A percentile compares a stretch with the other conserved stretches of the same genome.
Conservation (phyloP, 2,113 vertebrate genomes). For the chimpanzee (Pan troglodytes) region DNA sequence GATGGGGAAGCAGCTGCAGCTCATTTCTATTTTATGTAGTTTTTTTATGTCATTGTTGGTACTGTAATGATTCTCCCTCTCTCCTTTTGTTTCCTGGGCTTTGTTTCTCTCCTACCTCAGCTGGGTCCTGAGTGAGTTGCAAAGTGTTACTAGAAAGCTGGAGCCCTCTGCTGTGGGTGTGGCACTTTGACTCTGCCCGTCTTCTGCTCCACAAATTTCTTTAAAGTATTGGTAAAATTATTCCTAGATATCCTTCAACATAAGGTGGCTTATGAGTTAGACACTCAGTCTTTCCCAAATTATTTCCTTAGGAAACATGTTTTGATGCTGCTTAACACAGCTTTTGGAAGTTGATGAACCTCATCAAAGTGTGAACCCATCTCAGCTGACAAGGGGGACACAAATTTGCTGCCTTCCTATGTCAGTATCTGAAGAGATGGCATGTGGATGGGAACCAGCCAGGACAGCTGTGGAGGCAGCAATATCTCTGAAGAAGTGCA, state of each 20-base stretch:
- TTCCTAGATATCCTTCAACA: background rate
- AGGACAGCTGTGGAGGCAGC: rapidly evolving
- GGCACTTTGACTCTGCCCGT: rapidly evolving
- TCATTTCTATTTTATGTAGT: background rate
- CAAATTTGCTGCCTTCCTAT: background rate
- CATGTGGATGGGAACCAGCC: too few species aligned
- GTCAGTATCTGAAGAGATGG: background rate
- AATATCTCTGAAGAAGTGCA: background rate
- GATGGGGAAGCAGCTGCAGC: background rate
- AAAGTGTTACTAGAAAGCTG: background rate
- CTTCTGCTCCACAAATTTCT: background rate
- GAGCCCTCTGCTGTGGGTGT: background rate
- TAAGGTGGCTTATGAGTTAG: too few species aligned
- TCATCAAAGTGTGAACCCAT: background rate
- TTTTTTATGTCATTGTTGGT: background rate
- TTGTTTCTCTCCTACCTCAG: background rate
- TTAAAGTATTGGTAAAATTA: background rate
- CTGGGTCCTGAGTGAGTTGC: background rate
- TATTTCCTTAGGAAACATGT: background rate
- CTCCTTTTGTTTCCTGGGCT: too few species aligned
- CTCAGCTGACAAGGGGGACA: background rate
- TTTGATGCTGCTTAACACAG: background rate
- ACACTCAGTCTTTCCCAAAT: background rate
- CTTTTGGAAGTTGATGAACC: background rate
- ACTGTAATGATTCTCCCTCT: background rate